A percentile compares a stretch with the other conserved stretches of the same genome.
phyloP scores from a whole-genome alignment of 2,113 vertebrate genomes.

The Microcebus lehilahytsara region DNA sequence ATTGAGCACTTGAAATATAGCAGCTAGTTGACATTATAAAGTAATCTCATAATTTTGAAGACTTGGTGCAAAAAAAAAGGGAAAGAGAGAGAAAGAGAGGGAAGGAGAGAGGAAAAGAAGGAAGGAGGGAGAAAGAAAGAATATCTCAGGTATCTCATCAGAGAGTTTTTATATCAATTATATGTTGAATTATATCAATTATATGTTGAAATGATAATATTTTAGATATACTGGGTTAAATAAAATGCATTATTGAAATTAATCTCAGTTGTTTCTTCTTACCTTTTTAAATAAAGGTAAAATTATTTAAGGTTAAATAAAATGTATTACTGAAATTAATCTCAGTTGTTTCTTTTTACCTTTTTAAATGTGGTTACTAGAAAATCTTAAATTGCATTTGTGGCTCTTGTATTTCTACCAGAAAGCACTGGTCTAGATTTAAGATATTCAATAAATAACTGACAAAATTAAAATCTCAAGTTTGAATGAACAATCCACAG shows the following conservation, averaged over 20 bases:
- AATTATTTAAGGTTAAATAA: neutral
- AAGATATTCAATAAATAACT: neutral
- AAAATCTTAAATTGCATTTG: neutral
- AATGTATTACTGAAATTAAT: slow-evolving; percentile 15
- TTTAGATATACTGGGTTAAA: neutral
- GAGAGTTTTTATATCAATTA: neutral
- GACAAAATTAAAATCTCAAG: neutral
- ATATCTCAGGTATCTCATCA: neutral
- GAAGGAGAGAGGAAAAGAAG: neutral
- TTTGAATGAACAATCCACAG: neutral
- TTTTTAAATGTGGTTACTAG: neutral
- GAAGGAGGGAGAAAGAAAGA: neutral
- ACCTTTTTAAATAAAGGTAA: neutral
- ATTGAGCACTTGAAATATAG: neutral
- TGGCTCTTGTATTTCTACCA: neutral
- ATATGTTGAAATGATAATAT: neutral
- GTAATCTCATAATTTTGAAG: neutral
- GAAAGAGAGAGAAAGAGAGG: neutral
- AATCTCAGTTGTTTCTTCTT: neutral
- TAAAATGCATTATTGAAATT: neutral
- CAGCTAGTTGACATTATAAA: neutral
- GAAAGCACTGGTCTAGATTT: neutral
- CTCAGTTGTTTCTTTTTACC: neutral
- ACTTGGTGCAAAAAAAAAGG: neutral
- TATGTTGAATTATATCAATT: neutral